A percentile compares a stretch with the other conserved stretches of the same genome.
Conservation (phyloP, 2,888 invertebrate species). For the Agonum fuliginosum region DNA sequence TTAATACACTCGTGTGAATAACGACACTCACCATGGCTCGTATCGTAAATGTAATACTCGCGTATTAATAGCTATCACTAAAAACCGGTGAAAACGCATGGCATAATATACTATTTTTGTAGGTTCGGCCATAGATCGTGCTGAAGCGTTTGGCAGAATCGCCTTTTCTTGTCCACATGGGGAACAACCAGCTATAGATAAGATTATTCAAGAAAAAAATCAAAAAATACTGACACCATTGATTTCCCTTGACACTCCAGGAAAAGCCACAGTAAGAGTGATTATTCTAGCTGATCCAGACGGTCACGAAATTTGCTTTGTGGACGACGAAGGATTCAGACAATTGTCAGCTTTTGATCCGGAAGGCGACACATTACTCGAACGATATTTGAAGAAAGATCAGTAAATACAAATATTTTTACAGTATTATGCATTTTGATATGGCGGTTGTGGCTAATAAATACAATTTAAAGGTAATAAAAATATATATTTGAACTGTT, state of each 20-base stretch:
- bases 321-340: conserved; percentile 95
- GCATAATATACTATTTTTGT: no score
- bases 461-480: no score
- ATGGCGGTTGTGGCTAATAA: conserved; percentile 7
- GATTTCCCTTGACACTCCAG: conserved; percentile 96
- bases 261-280: conserved; percentile 96
- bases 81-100: no score
- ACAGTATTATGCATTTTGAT: conserved; percentile 2
- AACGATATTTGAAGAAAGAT: conserved; percentile 84
- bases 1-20: no score
- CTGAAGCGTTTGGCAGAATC: conserved; percentile 94
- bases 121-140: conserved; percentile 84
- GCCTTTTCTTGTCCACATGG: conserved; percentile 92
- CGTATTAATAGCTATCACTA: no score
- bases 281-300: conserved; percentile 98
- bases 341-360: conserved; percentile 91
- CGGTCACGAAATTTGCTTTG: conserved; percentile 98
- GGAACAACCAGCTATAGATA: conserved; percentile 85
- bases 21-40: no score
- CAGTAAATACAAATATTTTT: not conserved
- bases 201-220: conserved; percentile 81
- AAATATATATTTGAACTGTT: no score
- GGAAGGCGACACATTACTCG: conserved; percentile 85
- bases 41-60: no score
- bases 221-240: conserved; percentile 90